Percentiles rank a stretch among this genome's conserved stretches.
phyloP scores from a whole-genome alignment of 1,140 invertebrate species.

The Zaprionus africanus region DNA sequence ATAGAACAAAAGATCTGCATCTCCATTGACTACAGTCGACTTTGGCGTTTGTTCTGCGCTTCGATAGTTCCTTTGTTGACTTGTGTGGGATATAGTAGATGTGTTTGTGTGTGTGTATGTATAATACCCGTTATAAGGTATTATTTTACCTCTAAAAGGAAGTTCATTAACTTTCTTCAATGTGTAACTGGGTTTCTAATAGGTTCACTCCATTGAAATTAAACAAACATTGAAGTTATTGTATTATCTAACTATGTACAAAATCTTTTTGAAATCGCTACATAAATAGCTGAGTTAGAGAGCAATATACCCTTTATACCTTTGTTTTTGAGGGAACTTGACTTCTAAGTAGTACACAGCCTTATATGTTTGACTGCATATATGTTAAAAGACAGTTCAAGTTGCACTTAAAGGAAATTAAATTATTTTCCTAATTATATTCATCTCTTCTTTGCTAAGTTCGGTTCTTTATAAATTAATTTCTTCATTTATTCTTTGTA shows the following conservation, averaged over 20 bases:
- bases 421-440: too few species aligned
- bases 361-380: too few species aligned
- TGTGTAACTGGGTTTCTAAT: background rate
- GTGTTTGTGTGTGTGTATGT: background rate
- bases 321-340: too few species aligned
- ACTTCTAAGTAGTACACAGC: too few species aligned
- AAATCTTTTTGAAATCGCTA: background rate
- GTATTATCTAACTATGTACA: background rate
- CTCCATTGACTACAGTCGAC: background rate
- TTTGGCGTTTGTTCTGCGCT: background rate
- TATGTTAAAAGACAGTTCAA: too few species aligned
- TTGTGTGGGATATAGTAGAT: background rate
- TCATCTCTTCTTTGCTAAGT: too few species aligned
- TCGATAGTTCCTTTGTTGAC: background rate
- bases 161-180: too few species aligned
- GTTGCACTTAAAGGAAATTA: too few species aligned
- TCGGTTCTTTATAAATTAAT: too few species aligned
- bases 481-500: too few species aligned
- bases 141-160: too few species aligned
- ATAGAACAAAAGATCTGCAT: background rate
- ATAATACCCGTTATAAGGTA: background rate
- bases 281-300: background rate
- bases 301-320: background rate
- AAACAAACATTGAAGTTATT: background rate
- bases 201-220: fast-evolving